Base-by-base conservation (phyloP, 2,113 vertebrate species). In the Tympanuchus pallidicinctus region DNA sequence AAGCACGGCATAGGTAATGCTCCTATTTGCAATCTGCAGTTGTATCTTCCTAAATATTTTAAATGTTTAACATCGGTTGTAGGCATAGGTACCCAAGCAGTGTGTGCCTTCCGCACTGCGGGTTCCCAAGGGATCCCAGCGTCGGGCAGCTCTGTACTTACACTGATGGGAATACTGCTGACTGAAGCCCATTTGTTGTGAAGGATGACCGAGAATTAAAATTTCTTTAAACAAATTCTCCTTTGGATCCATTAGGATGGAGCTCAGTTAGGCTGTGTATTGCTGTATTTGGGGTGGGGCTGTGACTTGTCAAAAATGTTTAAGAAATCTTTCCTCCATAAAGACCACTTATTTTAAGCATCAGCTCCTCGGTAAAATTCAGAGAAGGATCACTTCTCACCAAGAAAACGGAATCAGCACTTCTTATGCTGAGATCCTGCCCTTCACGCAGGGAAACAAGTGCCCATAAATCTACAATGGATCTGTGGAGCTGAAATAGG, bases 41-140 rank as follows among this genome's bases (percentile, higher is more conserved):
- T 69, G 52, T 65, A 92, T 90, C 92, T 93, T 83, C 86, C 88
- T 95, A 93, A 95, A 94, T 96, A 97, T 95, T 97, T 96, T 27
- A 97, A 15, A 76, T 40, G 80, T 59, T 73, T 76, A 75, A 79
- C 95, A 93, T 88, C 73, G 82, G 66, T 8, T 66, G 74, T 3
- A 92, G 92, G 70, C 66, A 63, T 0, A 82, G 95, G 92, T 73
- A 78, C 88, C 90, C 80, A n/a, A 65, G 80, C 15, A 91, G 57
- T 0, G 8, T 25, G 87, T 67, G 60, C 72, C 85, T 89, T 20
- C 67, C 0, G 13, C 75, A 13, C 28, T 0, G 69, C 0, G 5
- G 75, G 79, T 4, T 78, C 91, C 90, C 82, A 0, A 0, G 66
- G 95, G 94, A 92, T 7, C 6, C 66, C 0, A 0, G 82, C 70